phyloP scores from a whole-genome alignment of 1,140 invertebrate species.

The Zaprionus inermis region DNA sequence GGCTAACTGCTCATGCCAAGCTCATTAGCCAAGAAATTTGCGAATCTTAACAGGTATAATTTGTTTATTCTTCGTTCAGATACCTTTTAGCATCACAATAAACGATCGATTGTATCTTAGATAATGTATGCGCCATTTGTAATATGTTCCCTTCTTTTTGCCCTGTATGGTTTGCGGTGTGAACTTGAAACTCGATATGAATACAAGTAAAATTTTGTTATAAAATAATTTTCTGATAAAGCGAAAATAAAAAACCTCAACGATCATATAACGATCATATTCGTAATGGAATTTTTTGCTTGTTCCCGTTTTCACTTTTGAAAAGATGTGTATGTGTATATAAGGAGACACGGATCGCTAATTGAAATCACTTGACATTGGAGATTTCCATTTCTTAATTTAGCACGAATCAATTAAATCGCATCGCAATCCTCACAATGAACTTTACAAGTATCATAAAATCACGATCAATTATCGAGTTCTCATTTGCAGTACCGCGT shows the following conservation, averaged over 20 bases:
- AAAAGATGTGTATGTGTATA: background rate
- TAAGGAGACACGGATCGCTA: conserved; percentile 1
- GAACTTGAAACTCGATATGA: conserved; percentile 16
- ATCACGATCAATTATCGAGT: conserved; percentile 6
- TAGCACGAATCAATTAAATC: conserved; percentile 3
- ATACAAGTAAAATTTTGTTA: conserved; percentile 5
- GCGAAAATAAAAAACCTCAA: background rate
- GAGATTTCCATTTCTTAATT: conserved; percentile 8
- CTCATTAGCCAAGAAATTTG: conserved; percentile 33
- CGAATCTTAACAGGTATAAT: background rate
- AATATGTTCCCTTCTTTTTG: background rate
- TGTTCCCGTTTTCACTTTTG: conserved; percentile 23
- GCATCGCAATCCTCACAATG: background rate
- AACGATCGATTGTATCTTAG: background rate
- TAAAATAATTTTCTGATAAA: background rate
- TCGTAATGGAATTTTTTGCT: conserved; percentile 20
- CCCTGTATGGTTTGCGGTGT: conserved; percentile 2
- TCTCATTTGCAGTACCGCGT: background rate
- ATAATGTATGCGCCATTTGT: conserved; percentile 1
- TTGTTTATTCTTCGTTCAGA: background rate
- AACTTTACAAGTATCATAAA: conserved; percentile 9
- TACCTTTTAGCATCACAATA: background rate
- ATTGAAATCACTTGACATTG: conserved; percentile 30
- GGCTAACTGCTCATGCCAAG: conserved; percentile 18
- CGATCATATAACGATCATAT: conserved; percentile 18